phyloP scores from a whole-genome alignment of 2,797 vertebrate genomes.

The Fratercula arctica region DNA sequence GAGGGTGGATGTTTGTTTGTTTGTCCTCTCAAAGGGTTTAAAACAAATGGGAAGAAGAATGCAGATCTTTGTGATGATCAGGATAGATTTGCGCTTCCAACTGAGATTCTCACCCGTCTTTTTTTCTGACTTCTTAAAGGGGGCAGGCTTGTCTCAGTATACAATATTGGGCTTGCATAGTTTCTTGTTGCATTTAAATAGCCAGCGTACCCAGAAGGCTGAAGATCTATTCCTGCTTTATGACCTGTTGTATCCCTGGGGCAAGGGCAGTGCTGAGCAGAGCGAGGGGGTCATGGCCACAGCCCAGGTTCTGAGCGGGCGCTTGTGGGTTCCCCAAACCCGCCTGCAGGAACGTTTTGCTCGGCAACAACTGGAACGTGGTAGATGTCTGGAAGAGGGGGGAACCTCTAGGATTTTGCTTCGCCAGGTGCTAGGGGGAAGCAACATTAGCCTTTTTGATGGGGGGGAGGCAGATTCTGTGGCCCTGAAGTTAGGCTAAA shows the following conservation, averaged over 20 bases:
- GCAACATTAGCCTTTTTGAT: slow-evolving; percentile 73
- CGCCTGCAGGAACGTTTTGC: slow-evolving; percentile 60
- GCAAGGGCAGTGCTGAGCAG: slow-evolving; percentile 55
- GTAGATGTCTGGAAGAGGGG: slow-evolving; percentile 1
- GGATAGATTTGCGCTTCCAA: slow-evolving; percentile 35
- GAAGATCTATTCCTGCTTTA: slow-evolving; percentile 79
- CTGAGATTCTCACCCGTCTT: slow-evolving; percentile 3
- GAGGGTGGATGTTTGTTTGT: slow-evolving; percentile 41
- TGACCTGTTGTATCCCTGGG: slow-evolving; percentile 74
- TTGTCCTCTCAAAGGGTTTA: slow-evolving; percentile 31
- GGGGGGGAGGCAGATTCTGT: slow-evolving; percentile 72
- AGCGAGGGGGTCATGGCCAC: slow-evolving; percentile 79
- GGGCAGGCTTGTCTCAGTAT: background rate
- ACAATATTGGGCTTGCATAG: slow-evolving; percentile 30
- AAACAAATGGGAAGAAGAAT: slow-evolving; percentile 58
- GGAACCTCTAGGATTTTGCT: slow-evolving; percentile 68
- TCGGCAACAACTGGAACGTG: slow-evolving; percentile 70
- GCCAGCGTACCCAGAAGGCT: slow-evolving; percentile 62
- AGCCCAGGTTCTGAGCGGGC: slow-evolving; percentile 72
- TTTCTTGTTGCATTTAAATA: slow-evolving; percentile 70
- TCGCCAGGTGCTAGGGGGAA: slow-evolving; percentile 78
- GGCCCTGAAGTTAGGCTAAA: slow-evolving; percentile 79
- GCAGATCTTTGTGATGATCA: slow-evolving; percentile 32
- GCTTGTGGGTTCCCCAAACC: slow-evolving; percentile 70
- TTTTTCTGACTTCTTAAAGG: background rate